Percentiles rank a stretch among this genome's conserved stretches.
Evolutionary conservation across 2,888 invertebrate genomes (phyloP).

Genomic region (Anoplius nigerrimus): DNA sequence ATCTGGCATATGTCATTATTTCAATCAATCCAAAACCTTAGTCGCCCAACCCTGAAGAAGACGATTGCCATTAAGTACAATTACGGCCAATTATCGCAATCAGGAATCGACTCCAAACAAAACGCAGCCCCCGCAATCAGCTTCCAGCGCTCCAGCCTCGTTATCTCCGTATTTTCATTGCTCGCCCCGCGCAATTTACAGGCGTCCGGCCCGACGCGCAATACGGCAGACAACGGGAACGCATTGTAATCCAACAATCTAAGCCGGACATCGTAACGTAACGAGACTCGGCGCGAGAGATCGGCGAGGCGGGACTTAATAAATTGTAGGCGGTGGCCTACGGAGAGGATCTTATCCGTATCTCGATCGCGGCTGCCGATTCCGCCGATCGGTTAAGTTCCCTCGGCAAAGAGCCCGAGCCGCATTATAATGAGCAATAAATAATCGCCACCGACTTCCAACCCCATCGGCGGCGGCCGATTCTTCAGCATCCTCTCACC

Average conservation of each 20-base stretch:
- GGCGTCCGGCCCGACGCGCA: too few species aligned
- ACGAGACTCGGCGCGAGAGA: slow-evolving; percentile 11
- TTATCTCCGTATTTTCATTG: too few species aligned
- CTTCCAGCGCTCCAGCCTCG: too few species aligned
- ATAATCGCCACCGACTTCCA: slow-evolving; percentile 62
- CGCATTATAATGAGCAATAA: slow-evolving; percentile 69
- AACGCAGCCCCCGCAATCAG: too few species aligned
- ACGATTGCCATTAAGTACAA: too few species aligned
- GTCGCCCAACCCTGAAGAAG: too few species aligned
- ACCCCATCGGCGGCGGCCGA: slow-evolving; percentile 37
- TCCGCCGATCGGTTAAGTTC: slow-evolving; percentile 37
- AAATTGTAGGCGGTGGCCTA: slow-evolving; percentile 65
- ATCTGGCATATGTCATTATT: too few species aligned
- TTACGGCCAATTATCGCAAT: too few species aligned
- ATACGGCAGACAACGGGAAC: too few species aligned
- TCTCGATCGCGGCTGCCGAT: slow-evolving; percentile 65
- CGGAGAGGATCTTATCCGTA: slow-evolving; percentile 61
- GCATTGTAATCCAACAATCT: not conserved
- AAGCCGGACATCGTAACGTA: not conserved
- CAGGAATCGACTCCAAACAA: too few species aligned
- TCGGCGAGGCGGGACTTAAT: slow-evolving; percentile 55
- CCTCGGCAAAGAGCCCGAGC: slow-evolving; percentile 47
- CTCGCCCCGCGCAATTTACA: too few species aligned
- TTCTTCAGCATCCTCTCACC: not conserved
- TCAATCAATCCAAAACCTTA: too few species aligned